These are phyloP conservation scores for Aphrocallistes beatrix DNA, from an alignment of 37 sponge, comb jelly and placozoan genomes.

Conservation along the genomic window DNA sequence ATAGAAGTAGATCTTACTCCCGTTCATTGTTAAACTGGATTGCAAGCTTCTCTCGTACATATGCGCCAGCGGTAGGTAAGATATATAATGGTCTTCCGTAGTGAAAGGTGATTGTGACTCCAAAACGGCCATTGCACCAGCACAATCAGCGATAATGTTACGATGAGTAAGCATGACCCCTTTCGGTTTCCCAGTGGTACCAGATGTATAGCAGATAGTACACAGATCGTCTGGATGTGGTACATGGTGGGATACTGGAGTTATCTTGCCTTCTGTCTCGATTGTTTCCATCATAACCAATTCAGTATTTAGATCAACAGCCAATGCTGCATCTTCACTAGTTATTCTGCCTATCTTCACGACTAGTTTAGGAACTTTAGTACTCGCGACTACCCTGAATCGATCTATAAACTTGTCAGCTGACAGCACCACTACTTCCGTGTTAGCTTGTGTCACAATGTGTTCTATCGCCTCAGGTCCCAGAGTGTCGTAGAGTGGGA, in stretches of 20 bases:
- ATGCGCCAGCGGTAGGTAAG: conserved; percentile 92
- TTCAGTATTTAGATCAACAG: neutral
- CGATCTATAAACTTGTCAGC: neutral
- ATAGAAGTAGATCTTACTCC: conserved; percentile 64
- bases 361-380: neutral
- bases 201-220: conserved; percentile 94
- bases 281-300: neutral
- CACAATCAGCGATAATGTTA: conserved; percentile 37
- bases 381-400: neutral
- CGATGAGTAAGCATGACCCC: conserved; percentile 79
- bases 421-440: neutral
- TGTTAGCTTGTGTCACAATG: conserved; percentile 41
- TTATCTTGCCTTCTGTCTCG: neutral
- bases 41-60: conserved; percentile 62
- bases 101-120: neutral
- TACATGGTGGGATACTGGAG: neutral
- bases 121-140: conserved; percentile 23
- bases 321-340: neutral
- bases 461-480: conserved; percentile 75
- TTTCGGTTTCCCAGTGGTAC: conserved; percentile 82
- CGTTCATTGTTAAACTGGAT: conserved; percentile 32
- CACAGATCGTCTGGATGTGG: conserved; percentile 50
- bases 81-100: conserved; percentile 56
- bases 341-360: neutral
- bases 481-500: conserved; percentile 94